phyloP scores from a whole-genome alignment of 2,797 vertebrate species.

The Platalea minor region DNA sequence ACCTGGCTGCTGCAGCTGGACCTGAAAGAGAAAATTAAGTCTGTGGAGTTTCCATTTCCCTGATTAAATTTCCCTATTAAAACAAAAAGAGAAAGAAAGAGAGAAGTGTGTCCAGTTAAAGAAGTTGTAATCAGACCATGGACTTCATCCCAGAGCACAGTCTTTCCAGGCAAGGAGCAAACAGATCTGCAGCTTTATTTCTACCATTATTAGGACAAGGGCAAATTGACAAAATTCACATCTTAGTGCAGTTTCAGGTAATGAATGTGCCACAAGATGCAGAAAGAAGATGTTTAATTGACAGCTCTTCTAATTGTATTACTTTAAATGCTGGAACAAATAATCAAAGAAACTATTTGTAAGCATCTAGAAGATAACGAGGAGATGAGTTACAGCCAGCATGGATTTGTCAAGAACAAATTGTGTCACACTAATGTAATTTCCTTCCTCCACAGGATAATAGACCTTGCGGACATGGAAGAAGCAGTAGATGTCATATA shows the following conservation, averaged over 20 bases:
- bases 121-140: neutral
- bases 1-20: neutral
- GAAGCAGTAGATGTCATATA: neutral
- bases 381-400: neutral
- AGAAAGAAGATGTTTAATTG: neutral
- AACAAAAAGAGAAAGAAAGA: neutral
- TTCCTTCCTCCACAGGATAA: neutral
- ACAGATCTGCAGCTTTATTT: neutral
- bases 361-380: neutral
- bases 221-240: neutral
- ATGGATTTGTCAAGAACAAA: conserved; percentile 27
- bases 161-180: neutral
- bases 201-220: neutral
- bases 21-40: neutral
- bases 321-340: neutral
- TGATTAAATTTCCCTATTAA: neutral
- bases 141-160: neutral
- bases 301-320: neutral
- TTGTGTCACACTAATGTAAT: neutral
- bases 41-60: neutral
- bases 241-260: neutral
- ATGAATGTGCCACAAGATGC: neutral
- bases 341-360: conserved; percentile 13
- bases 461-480: neutral
- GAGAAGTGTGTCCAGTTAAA: neutral